A percentile compares a stretch with the other conserved stretches of the same genome.
phyloP scores from a whole-genome alignment of 2,797 vertebrate species.

The Agapornis canus region DNA sequence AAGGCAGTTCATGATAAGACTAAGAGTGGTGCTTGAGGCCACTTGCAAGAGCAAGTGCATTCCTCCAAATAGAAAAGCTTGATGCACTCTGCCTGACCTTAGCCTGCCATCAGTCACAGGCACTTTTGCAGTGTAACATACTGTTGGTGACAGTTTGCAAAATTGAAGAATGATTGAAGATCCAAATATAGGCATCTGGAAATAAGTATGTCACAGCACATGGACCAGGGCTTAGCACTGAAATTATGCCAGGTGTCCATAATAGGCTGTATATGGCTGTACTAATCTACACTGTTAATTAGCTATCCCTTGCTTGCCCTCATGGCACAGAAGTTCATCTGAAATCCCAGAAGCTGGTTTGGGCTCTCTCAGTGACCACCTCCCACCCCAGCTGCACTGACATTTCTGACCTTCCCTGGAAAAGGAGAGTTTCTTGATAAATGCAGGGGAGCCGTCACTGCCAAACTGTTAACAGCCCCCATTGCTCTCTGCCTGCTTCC shows the following conservation, averaged over 20 bases:
- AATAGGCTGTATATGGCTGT: rapidly evolving
- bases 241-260: not conserved
- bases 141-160: not conserved
- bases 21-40: not conserved
- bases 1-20: not conserved
- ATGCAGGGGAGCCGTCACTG: not conserved
- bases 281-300: not conserved
- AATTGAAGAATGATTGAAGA: not conserved
- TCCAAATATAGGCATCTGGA: not conserved
- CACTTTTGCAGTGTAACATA: not conserved
- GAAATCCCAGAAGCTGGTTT: not conserved
- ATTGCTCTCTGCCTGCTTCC: not conserved
- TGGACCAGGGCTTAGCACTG: not conserved
- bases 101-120: not conserved
- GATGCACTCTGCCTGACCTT: not conserved
- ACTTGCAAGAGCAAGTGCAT: not conserved
- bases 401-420: not conserved
- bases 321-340: not conserved
- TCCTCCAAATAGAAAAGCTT: not conserved
- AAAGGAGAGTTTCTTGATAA: not conserved
- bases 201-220: not conserved
- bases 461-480: not conserved
- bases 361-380: not conserved
- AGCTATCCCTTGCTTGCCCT: not conserved
- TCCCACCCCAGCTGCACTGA: not conserved